phyloP scores from a whole-genome alignment of 2,797 vertebrate species.

The Bryconaethiops microstoma region DNA sequence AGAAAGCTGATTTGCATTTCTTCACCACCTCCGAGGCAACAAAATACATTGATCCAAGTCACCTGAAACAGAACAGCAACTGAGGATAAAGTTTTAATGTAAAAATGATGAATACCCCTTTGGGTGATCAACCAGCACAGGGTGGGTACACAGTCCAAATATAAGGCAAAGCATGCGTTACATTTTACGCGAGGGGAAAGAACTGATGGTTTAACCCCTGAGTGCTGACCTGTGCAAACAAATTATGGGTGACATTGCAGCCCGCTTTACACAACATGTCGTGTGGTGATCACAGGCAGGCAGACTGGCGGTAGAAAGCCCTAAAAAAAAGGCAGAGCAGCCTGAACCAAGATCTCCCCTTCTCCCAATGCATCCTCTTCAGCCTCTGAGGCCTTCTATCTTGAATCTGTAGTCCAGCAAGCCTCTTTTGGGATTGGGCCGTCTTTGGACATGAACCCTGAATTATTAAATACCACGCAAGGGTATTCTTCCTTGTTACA shows the following conservation, averaged over 20 bases:
- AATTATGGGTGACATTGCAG: conserved; percentile 18
- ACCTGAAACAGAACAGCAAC: conserved; percentile 1
- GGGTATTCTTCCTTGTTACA: conserved; percentile 49
- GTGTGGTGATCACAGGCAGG: conserved; percentile 47
- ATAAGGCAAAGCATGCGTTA: conserved; percentile 31
- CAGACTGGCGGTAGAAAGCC: conserved; percentile 31
- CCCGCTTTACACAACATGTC: conserved; percentile 36
- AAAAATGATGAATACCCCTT: conserved; percentile 40
- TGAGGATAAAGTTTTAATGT: conserved; percentile 2
- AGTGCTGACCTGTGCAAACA: conserved; percentile 61
- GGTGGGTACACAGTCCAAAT: conserved; percentile 2
- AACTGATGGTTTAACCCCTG: conserved; percentile 66
- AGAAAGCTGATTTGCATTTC: not conserved
- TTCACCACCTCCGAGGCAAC: not conserved
- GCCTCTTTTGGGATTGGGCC: conserved; percentile 62
- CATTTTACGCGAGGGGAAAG: conserved; percentile 47
- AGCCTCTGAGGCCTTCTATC: conserved; percentile 29
- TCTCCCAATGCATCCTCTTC: conserved; percentile 40
- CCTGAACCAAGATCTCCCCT: conserved; percentile 45
- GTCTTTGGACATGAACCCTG: conserved; percentile 90
- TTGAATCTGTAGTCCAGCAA: conserved; percentile 61
- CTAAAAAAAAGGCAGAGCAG: conserved; percentile 35
- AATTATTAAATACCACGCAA: conserved; percentile 66
- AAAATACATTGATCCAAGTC: not conserved
- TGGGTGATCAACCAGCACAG: conserved; percentile 13